A percentile compares a stretch with the other conserved stretches of the same genome.
Conservation (phyloP, 2,888 invertebrate species). For the Acholoe squamosa region DNA sequence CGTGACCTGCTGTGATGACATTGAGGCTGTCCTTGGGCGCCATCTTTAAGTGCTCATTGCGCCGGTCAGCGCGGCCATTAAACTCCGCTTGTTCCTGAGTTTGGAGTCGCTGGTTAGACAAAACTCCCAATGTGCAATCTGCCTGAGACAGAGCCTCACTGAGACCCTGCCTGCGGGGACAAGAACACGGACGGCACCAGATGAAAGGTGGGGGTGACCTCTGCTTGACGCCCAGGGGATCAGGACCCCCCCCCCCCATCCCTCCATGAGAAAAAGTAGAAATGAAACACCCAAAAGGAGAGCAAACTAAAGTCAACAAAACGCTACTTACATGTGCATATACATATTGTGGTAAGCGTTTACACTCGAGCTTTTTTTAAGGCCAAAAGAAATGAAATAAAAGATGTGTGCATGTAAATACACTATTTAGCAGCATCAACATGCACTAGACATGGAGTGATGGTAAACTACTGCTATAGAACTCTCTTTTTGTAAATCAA, state of each 20-base stretch:
- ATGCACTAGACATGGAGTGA: too few species aligned
- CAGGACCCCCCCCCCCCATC: background rate
- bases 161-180: background rate
- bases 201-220: background rate
- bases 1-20: constrained; percentile 39
- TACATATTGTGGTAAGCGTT: too few species aligned
- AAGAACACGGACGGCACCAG: background rate
- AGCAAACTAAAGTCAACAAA: too few species aligned
- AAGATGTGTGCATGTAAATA: too few species aligned
- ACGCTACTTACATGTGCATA: too few species aligned
- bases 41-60: constrained; percentile 35
- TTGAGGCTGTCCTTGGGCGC: constrained; percentile 27
- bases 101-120: background rate
- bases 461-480: too few species aligned
- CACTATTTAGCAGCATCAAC: too few species aligned
- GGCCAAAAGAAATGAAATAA: too few species aligned
- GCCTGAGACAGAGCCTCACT: background rate
- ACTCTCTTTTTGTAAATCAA: too few species aligned
- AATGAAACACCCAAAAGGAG: too few species aligned
- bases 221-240: background rate
- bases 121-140: constrained; percentile 26
- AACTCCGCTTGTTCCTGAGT: constrained; percentile 9
- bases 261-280: background rate
- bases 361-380: too few species aligned
- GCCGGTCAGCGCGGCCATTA: constrained; percentile 16